Evolutionary conservation across 2,888 invertebrate species (phyloP).

Genomic region (Drosophila setosimentum): DNA sequence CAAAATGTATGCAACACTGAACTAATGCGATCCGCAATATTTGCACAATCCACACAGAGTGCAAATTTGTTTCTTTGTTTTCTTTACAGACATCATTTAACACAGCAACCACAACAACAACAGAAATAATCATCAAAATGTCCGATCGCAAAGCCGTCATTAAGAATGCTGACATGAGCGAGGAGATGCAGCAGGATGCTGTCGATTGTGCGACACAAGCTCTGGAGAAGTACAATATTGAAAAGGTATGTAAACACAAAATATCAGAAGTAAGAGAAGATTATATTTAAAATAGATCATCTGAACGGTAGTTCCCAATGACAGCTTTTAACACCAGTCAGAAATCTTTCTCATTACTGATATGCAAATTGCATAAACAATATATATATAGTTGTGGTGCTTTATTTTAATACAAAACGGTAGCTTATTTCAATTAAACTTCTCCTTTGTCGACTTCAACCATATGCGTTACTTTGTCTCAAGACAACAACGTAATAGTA

Average conservation of each 20-base stretch:
- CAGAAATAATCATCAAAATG: constrained; percentile 87
- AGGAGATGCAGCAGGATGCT: constrained; percentile 99
- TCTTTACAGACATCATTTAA: constrained; percentile 43
- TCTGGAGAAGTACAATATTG: constrained; percentile 99
- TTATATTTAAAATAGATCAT: background rate
- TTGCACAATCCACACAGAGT: constrained; percentile 40
- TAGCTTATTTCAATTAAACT: background rate
- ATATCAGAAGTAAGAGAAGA: background rate
- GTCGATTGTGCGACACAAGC: constrained; percentile 99
- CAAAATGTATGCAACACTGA: constrained; percentile 6
- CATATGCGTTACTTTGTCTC: background rate
- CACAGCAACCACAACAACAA: background rate
- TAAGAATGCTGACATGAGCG: constrained; percentile 99
- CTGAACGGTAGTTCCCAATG: background rate
- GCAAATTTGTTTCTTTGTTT: constrained; percentile 48
- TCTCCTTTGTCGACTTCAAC: background rate
- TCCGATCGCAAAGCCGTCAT: constrained; percentile 99
- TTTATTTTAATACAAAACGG: too few species aligned
- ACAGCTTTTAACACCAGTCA: background rate
- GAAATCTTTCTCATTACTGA: too few species aligned
- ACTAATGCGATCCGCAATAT: constrained; percentile 29
- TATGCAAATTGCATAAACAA: too few species aligned
- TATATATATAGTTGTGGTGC: too few species aligned
- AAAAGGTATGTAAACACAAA: constrained; percentile 89
- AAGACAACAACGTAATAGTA: background rate